Conservation (phyloP, 2,113 vertebrate species). For the Pelobates fuscus region DNA sequence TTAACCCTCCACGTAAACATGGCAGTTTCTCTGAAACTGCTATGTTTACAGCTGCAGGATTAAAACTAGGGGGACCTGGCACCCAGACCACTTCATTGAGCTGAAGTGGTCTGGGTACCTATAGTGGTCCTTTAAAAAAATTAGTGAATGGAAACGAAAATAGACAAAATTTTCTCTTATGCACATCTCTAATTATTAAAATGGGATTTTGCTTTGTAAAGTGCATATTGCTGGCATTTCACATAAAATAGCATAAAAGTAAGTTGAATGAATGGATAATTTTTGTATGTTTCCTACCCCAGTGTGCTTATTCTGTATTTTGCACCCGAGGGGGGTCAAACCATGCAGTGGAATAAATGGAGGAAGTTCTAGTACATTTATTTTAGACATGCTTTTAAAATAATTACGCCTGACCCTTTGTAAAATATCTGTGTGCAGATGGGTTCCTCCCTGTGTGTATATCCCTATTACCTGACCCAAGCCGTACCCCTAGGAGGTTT, state of each 20-base stretch:
- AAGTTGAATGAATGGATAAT: conserved; percentile 9
- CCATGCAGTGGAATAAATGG: conserved; percentile 8
- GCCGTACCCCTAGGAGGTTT: conserved; percentile 10
- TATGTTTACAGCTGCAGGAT: too few relatives aligned
- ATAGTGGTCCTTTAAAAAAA: too few relatives aligned
- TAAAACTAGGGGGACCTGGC: too few relatives aligned
- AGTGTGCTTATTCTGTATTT: conserved; percentile 21
- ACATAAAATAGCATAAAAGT: conserved; percentile 22
- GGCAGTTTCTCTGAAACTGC: too few relatives aligned
- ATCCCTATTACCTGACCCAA: conserved; percentile 2
- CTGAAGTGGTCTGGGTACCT: too few relatives aligned
- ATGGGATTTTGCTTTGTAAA: not conserved
- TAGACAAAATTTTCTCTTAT: too few relatives aligned
- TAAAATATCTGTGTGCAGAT: conserved; percentile 14
- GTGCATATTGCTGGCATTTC: conserved; percentile 3
- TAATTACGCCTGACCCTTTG: conserved; percentile 61
- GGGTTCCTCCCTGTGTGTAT: not conserved
- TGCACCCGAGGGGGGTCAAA: conserved; percentile 18
- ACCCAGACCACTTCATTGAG: too few relatives aligned
- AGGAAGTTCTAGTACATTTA: conserved; percentile 2
- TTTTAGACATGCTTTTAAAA: conserved; percentile 59
- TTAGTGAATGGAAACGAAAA: too few relatives aligned
- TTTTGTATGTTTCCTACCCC: conserved; percentile 2
- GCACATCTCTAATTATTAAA: too few relatives aligned
- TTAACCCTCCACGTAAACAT: too few relatives aligned